Evolutionary conservation across 2,797 vertebrate genomes (phyloP), one percentile per base, ranked within the genome.

Genomic region (Saxicola maurus): DNA sequence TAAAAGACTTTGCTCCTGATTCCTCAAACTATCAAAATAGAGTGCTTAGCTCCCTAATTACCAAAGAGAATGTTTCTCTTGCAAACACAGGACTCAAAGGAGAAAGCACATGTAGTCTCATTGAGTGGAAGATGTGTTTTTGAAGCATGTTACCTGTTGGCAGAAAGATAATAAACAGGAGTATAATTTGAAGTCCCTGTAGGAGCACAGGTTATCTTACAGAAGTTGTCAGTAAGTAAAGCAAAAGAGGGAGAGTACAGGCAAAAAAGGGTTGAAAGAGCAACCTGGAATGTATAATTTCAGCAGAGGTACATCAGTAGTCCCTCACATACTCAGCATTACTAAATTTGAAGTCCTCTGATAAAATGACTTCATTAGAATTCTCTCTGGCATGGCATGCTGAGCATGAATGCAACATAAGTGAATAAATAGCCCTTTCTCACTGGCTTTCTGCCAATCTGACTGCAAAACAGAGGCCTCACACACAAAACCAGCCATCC

Each of bases 351-450:
- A 95, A 90, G 73, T 78, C 86, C 86, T 94, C 81, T 89, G 75
- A 94, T 72, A 91, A 94, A 95, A 94, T 67, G 12, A 91, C 56
- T 90, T 87, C 57, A 94, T 93, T 92, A 94, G 93, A 83, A 94
- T 83, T 95, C 94, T 89, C 89, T 92, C 85, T 64, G 37, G 69
- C 62, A 89, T 15, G 25, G 68, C 85, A 95, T 74, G 89, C 87
- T 88, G 89, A 96, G 91, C 91, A 92, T 20, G 3, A 92, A 88
- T 73, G 28, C 53, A 93, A 73, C 51, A 4, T 45, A 82, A 95
- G 66, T 45, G 83, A 95, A 89, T 85, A 86, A 86, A 82, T 1
- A 45, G 18, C 62, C 68, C 75, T 87, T 90, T 60, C 78, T 89
- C 48, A 1, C 12, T 82, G 91, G 81, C 65, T 78, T 82, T 38